Conservation (phyloP, 2,888 invertebrate genomes). For the Antitype chi region DNA sequence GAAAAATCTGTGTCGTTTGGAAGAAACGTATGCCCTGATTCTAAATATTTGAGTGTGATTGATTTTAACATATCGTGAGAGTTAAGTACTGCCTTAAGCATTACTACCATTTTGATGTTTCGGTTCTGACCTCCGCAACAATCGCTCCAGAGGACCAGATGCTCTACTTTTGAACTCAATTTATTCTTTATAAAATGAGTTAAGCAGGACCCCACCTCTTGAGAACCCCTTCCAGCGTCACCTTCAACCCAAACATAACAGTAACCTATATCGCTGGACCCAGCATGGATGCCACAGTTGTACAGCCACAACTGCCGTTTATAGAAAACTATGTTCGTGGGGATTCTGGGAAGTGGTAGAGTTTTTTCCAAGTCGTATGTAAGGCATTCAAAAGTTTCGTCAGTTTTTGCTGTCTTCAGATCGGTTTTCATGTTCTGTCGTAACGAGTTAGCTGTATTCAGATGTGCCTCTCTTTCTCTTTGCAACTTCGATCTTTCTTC, state of each 20-base stretch:
- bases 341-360: conserved; percentile 33
- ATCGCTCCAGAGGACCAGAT: conserved; percentile 23
- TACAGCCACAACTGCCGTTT: too few species aligned
- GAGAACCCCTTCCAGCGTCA: conserved; percentile 42
- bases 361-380: conserved; percentile 43
- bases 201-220: conserved; percentile 37
- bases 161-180: conserved; percentile 17
- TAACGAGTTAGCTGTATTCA: conserved; percentile 33
- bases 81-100: conserved; percentile 36
- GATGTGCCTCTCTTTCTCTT: conserved; percentile 24
- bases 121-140: conserved; percentile 42
- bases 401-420: conserved; percentile 9
- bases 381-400: conserved; percentile 10
- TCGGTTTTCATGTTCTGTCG: conserved; percentile 9
- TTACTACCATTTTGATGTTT: conserved; percentile 45
- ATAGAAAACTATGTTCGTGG: conserved; percentile 38
- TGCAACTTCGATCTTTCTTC: conserved; percentile 17
- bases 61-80: conserved; percentile 28
- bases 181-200: conserved; percentile 13
- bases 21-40: conserved; percentile 40
- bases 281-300: conserved; percentile 39
- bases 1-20: conserved; percentile 33
- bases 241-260: conserved; percentile 52
- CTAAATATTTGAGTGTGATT: conserved; percentile 33
- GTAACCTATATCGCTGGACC: conserved; percentile 24